These are phyloP conservation scores for Mythimna ferrago DNA, from an alignment of 2,888 invertebrate species.

Conservation along the genomic window DNA sequence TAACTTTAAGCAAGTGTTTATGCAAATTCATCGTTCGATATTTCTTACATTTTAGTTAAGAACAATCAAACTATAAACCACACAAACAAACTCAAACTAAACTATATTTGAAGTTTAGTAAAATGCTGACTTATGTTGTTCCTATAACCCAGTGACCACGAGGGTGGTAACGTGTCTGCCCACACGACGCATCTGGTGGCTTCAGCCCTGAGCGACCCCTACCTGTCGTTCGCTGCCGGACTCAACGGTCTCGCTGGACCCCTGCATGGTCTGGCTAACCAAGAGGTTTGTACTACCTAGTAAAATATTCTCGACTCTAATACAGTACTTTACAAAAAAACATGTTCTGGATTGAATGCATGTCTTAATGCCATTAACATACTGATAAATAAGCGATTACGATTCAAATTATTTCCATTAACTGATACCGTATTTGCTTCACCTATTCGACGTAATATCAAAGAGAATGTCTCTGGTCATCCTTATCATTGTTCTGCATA, in stretches of 20 bases:
- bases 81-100: background rate
- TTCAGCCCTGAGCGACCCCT: conserved; percentile 98
- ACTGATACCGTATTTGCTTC: background rate
- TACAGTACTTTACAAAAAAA: background rate
- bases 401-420: background rate
- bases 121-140: conserved; percentile 8
- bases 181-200: conserved; percentile 98
- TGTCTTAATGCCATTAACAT: no score
- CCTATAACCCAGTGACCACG: conserved; percentile 94
- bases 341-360: background rate
- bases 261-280: conserved; percentile 98
- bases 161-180: conserved; percentile 99
- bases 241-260: conserved; percentile 99
- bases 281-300: conserved; percentile 91
- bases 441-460: background rate
- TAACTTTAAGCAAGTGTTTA: conserved; percentile 5
- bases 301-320: background rate
- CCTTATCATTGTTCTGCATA: background rate
- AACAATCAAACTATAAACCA: background rate
- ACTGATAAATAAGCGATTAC: background rate
- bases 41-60: conserved; percentile 6
- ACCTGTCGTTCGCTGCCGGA: conserved; percentile 97
- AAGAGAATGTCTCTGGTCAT: background rate
- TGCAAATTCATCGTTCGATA: conserved; percentile 43
- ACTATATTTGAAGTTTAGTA: background rate